Base-by-base conservation (phyloP, 2,888 invertebrate genomes). In the Isoperla grammatica region DNA sequence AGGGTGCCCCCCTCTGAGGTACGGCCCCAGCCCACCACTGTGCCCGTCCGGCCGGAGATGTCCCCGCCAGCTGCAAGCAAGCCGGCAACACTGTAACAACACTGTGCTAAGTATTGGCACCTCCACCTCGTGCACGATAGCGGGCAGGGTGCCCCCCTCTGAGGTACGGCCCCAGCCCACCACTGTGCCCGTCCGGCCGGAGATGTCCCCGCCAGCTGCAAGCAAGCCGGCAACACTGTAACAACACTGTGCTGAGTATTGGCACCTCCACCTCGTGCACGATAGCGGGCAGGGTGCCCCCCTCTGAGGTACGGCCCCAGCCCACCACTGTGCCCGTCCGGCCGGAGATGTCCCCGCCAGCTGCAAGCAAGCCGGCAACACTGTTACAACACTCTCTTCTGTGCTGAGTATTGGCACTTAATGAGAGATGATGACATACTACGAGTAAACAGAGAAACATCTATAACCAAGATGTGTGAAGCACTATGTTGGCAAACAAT, bases 161-260 rank as follows among this genome's bases (percentile, higher is more conserved):
- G 87, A 81, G 0, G 88, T 88, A 8, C 91, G 79, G 1, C 92
- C 92, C 92, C 92, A 92, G 2, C 92, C 92, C 8, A 91, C 87
- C 5, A 90, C 91, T 0, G 88, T 84, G 9, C 90, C 91, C 59
- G 79, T 77, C 69, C 83, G 83, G 37, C 88, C 88, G 1, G 86
- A 50, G 37, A 48, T 56, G 23, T 57, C 42, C 6, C 22, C 15
- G 46, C 57, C n/a, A 12, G 57, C 57, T 46, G 48, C n/a, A n/a
- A n/a, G n/a, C n/a, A n/a, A n/a, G n/a, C n/a, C n/a, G n/a, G n/a
- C n/a, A n/a, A n/a, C n/a, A n/a, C n/a, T n/a, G n/a, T n/a, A n/a
- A n/a, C n/a, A n/a, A n/a, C n/a, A n/a, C n/a, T n/a, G n/a, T 79
- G 2, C 87, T 86, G 65, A 90, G 78, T 65, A 93, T 90, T 0